Conservation (phyloP, 2,888 invertebrate species). For the Diplazon laetatorius region DNA sequence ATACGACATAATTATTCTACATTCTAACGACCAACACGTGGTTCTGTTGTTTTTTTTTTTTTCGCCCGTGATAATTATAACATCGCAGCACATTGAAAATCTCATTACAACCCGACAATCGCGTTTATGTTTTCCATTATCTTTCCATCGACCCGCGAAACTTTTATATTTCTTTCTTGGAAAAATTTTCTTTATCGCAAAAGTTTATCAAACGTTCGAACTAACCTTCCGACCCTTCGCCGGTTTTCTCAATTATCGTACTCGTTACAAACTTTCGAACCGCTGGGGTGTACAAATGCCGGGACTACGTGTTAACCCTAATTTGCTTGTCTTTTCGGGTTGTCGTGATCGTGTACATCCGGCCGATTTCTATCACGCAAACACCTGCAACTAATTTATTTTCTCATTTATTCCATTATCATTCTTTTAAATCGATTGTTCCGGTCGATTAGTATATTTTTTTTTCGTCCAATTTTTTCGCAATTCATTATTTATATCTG, state of each 20-base stretch:
- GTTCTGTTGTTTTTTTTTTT: too few species aligned
- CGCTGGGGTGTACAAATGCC: neutral
- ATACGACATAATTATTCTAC: constrained; percentile 13
- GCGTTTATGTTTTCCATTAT: constrained; percentile 8
- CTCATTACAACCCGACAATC: neutral
- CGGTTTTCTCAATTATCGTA: neutral
- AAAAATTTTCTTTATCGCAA: neutral
- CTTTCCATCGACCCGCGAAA: too few species aligned
- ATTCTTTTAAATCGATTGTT: neutral
- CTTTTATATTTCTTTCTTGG: neutral
- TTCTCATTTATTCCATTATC: neutral
- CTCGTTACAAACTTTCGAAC: constrained; percentile 11
- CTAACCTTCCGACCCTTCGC: neutral
- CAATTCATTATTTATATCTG: too few species aligned
- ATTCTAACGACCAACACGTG: constrained; percentile 9
- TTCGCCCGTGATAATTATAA: neutral
- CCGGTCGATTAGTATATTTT: too few species aligned
- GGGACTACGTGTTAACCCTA: constrained; percentile 10
- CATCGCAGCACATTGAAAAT: neutral
- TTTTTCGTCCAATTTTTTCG: too few species aligned
- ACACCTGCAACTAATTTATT: constrained; percentile 2
- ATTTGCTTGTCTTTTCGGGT: constrained; percentile 21
- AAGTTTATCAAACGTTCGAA: constrained; percentile 7
- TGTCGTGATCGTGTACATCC: neutral
- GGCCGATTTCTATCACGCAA: constrained; percentile 7